A percentile compares a stretch with the other conserved stretches of the same genome.
phyloP scores from a whole-genome alignment of 35 echinoderm and acorn worm species.

The Heliocidaris tuberculata region DNA sequence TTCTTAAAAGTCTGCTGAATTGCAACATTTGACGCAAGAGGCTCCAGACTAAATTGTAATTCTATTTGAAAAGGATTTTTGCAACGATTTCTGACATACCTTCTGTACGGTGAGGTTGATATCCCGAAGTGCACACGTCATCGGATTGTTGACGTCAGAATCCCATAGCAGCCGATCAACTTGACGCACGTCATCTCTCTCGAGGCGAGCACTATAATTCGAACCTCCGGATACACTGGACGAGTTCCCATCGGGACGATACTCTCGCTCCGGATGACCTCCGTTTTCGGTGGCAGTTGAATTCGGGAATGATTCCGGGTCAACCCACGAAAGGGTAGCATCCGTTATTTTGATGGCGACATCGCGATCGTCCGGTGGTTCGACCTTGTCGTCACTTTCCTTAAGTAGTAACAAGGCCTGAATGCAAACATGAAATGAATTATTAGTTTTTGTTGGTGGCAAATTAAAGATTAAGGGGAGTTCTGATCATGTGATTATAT shows the following conservation, averaged over 20 bases:
- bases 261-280: background rate
- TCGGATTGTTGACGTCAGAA: background rate
- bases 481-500: too few relatives aligned
- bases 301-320: background rate
- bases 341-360: slow-evolving; percentile 53
- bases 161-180: background rate
- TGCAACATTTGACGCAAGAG: too few relatives aligned
- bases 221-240: background rate
- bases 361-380: slow-evolving; percentile 39
- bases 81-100: slow-evolving; percentile 32
- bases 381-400: slow-evolving; percentile 27
- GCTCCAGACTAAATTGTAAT: too few relatives aligned
- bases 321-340: slow-evolving; percentile 51
- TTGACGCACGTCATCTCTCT: background rate
- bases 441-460: too few relatives aligned
- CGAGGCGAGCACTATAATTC: background rate
- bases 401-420: slow-evolving; percentile 46
- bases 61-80: background rate
- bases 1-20: too few relatives aligned
- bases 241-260: background rate
- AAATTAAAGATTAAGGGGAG: too few relatives aligned
- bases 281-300: background rate
- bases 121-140: slow-evolving; percentile 25
- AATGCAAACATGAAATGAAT: background rate
- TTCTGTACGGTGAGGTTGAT: slow-evolving; percentile 62